Evolutionary conservation across 1,140 invertebrate species (phyloP).

Genomic region (Zaprionus nigranus): DNA sequence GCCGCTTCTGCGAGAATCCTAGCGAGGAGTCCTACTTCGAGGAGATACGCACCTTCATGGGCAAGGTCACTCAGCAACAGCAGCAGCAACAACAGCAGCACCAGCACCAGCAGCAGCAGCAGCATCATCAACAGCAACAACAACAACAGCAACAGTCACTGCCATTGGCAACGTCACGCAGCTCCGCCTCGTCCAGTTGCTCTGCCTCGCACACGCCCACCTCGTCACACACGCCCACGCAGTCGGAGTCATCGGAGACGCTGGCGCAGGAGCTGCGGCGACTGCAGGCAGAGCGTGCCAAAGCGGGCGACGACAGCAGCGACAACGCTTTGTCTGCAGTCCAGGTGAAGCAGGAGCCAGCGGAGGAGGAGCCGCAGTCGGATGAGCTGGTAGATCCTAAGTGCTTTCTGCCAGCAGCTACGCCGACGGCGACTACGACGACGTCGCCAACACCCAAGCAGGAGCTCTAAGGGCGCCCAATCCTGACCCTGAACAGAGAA

Average conservation of each 20-base stretch:
- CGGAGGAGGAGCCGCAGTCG: not conserved
- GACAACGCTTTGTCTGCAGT: slow-evolving; percentile 4
- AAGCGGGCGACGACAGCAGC: slow-evolving; percentile 22
- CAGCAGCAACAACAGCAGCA: slow-evolving; percentile 69
- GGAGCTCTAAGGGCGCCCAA: slow-evolving; percentile 40
- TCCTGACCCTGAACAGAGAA: slow-evolving; percentile 24
- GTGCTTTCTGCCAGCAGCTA: slow-evolving; percentile 32
- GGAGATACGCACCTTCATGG: slow-evolving; percentile 97
- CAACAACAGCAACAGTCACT: slow-evolving; percentile 56
- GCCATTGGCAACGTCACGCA: slow-evolving; percentile 64
- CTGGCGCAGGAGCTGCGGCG: slow-evolving; percentile 47
- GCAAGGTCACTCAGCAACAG: slow-evolving; percentile 90
- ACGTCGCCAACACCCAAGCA: slow-evolving; percentile 40
- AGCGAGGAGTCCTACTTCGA: slow-evolving; percentile 95
- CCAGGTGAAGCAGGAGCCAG: slow-evolving; percentile 13
- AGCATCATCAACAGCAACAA: slow-evolving; percentile 49
- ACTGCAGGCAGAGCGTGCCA: slow-evolving; percentile 39
- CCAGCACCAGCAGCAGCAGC: slow-evolving; percentile 46
- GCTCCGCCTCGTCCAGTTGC: slow-evolving; percentile 64
- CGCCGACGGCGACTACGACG: not conserved
- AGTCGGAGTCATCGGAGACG: slow-evolving; percentile 52
- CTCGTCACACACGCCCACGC: slow-evolving; percentile 67
- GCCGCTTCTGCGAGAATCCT: slow-evolving; percentile 81
- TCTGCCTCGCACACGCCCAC: slow-evolving; percentile 69
- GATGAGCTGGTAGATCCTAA: slow-evolving; percentile 26